These are phyloP conservation scores for Lasius platythorax DNA, from an alignment of 2,888 invertebrate genomes.

Conservation along the genomic window DNA sequence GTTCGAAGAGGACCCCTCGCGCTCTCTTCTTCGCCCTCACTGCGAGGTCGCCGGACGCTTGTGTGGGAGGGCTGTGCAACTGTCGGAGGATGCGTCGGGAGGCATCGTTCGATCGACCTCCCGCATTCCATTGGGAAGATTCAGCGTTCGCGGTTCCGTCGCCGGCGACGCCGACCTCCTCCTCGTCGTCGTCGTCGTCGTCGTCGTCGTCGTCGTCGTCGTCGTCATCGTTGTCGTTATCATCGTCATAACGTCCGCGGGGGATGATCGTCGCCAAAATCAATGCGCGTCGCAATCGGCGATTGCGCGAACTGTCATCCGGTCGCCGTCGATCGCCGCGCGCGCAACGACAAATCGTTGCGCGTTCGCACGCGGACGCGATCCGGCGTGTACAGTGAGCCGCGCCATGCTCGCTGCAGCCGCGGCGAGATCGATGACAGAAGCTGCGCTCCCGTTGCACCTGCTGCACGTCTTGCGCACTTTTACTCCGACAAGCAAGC, in stretches of 20 bases:
- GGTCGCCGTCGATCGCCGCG: slow-evolving; percentile 13
- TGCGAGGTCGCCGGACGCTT: slow-evolving; percentile 57
- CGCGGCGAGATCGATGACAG: slow-evolving; percentile 73
- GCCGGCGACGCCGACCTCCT: slow-evolving; percentile 49
- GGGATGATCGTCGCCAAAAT: not conserved
- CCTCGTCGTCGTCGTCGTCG: slow-evolving; percentile 53
- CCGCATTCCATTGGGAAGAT: slow-evolving; percentile 73
- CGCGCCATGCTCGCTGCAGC: slow-evolving; percentile 72
- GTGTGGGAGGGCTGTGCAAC: slow-evolving; percentile 59
- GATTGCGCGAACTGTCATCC: not conserved
- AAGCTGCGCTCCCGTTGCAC: slow-evolving; percentile 68
- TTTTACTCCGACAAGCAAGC: slow-evolving; percentile 45
- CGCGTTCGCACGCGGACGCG: slow-evolving; percentile 23
- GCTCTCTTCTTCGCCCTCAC: slow-evolving; percentile 39
- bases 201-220: slow-evolving; percentile 49
- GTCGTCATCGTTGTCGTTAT: slow-evolving; percentile 42
- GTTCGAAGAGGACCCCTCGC: not conserved
- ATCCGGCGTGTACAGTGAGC: slow-evolving; percentile 45
- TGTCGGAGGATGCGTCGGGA: slow-evolving; percentile 58
- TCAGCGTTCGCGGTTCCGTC: slow-evolving; percentile 59
- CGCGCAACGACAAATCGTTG: not conserved
- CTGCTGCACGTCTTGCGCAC: slow-evolving; percentile 62
- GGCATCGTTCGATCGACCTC: slow-evolving; percentile 70
- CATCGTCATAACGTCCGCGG: slow-evolving; percentile 43
- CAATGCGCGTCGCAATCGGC: not conserved